Evolutionary conservation across 2,888 invertebrate species (phyloP).

Genomic region (Physocephala rufipes): DNA sequence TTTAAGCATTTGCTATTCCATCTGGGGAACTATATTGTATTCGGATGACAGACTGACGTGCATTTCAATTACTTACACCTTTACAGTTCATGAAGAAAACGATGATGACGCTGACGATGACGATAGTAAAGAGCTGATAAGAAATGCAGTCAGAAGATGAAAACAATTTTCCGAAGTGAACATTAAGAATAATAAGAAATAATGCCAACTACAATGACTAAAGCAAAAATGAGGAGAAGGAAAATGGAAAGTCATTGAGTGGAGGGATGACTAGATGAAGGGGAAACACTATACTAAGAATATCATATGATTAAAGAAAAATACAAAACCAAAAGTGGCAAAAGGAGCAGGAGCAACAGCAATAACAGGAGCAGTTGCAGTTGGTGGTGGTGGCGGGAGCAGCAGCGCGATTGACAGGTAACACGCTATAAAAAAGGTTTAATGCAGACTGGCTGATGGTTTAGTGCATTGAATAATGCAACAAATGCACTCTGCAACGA

Average conservation of each 20-base stretch:
- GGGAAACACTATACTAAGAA: slow-evolving; percentile 29
- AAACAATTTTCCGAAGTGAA: slow-evolving; percentile 61
- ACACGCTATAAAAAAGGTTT: slow-evolving; percentile 1
- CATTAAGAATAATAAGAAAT: slow-evolving; percentile 51
- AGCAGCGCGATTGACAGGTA: not conserved
- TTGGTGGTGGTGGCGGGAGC: not conserved
- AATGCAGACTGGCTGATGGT: too few species aligned
- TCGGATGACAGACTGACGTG: not conserved
- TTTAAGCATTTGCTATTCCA: not conserved
- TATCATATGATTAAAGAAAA: not conserved
- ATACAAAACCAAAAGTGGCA: not conserved
- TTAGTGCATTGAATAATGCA: slow-evolving; percentile 24
- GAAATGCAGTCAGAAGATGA: slow-evolving; percentile 47
- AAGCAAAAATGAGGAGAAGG: not conserved
- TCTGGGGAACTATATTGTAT: not conserved
- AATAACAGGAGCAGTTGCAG: not conserved
- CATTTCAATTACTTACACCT: slow-evolving; percentile 36
- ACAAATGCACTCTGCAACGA: not conserved
- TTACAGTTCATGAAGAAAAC: slow-evolving; percentile 24
- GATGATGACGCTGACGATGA: slow-evolving; percentile 2
- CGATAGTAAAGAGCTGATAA: slow-evolving; percentile 24
- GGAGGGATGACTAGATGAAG: not conserved
- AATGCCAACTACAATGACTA: not conserved
- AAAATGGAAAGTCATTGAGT: not conserved
- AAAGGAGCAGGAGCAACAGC: not conserved